Evolutionary conservation across 2,113 vertebrate genomes (phyloP).

Genomic region (Zosterops hypoxanthus): DNA sequence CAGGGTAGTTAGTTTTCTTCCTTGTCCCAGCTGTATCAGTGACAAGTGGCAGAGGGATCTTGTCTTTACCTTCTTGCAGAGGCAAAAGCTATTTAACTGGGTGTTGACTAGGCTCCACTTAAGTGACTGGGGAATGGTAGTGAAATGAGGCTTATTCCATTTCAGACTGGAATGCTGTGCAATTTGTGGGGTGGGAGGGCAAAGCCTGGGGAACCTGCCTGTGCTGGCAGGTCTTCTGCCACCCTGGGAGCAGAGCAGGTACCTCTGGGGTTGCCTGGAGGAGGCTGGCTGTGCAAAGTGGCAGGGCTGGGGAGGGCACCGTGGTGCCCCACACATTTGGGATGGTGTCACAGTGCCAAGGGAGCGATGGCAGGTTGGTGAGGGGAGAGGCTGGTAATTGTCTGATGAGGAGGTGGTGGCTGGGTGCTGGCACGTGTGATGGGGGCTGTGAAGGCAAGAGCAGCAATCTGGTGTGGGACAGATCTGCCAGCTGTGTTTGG

Average conservation of each 20-base stretch:
- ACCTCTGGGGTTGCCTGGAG: not conserved
- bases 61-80: not conserved
- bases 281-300: not conserved
- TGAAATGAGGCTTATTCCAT: not conserved
- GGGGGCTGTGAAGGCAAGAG: not conserved
- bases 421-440: rapidly evolving
- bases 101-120: not conserved
- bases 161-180: not conserved
- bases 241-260: not conserved
- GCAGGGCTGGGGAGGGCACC: not conserved
- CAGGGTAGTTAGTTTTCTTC: not conserved
- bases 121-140: not conserved
- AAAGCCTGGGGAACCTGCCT: not conserved
- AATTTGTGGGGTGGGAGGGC: not conserved
- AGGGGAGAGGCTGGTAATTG: not conserved
- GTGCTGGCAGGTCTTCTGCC: not conserved
- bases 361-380: not conserved
- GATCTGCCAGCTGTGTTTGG: not conserved
- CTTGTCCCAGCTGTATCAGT: not conserved
- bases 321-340: rapidly evolving
- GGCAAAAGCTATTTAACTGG: not conserved
- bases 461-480: not conserved
- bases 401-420: not conserved
- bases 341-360: not conserved
- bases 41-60: not conserved